Evolutionary conservation across 2,888 invertebrate genomes (phyloP), one percentile per base, ranked within the genome.

Genomic region (Chloroclysta siterata): DNA sequence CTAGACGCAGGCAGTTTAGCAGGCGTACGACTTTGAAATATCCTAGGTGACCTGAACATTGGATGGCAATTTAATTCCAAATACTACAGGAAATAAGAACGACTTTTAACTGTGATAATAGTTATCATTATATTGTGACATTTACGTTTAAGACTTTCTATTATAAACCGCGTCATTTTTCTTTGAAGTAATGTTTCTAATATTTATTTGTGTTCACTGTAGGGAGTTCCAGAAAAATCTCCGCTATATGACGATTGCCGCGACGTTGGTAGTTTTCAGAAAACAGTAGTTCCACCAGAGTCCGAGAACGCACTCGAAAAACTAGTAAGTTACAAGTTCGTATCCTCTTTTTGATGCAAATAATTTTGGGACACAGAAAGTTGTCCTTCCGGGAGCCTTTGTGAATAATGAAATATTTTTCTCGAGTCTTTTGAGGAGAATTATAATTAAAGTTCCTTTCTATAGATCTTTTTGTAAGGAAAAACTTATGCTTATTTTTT

Each of bases 301-400:
- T 75, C 73, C 68, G 57, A 69, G 68, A 72, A 72, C 70, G 65
- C 75, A 76, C 72, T 73, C 66, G 62, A 69, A 53, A 75, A 80
- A 82, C 80, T 79, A 82, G 76, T 83, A 85, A 80, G 81, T 79
- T 78, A 82, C 76, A 83, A 85, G 81, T 82, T 81, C 69, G 69
- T 75, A 76, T 75, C 74, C 78, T 80, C 84, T 86, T 87, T 87
- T 75, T 80, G 81, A 88, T 88, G 88, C 84, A 87, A 88, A 88
- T 87, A 83, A 83, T 85, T 84, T 84, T 71, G 76, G 77, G 65
- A 71, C 78, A 73, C 75, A 73, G 71, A 76, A 80, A 82, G 66
- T 79, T 85, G 79, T 72, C 76, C 80, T 76, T 72, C 68, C 68
- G 29, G 46, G 46, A 73, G 76, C 76, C 81, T 83, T 86, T 86